phyloP scores from a whole-genome alignment of 2,113 vertebrate genomes.

The Caracal caracal region DNA sequence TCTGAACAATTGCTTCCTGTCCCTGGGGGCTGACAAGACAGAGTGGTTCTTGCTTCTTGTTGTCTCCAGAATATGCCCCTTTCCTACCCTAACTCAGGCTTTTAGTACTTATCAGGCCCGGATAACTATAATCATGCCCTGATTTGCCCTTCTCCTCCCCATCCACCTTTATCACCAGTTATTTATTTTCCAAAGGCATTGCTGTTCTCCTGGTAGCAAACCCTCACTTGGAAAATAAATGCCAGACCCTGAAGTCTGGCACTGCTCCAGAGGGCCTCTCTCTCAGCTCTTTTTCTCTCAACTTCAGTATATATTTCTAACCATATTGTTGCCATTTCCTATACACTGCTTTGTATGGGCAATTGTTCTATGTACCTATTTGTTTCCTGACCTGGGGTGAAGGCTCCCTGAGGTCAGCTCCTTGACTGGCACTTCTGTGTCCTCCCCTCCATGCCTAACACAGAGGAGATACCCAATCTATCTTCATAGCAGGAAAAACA shows the following conservation, averaged over 20 bases:
- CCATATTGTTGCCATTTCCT: not conserved
- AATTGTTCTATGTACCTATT: not conserved
- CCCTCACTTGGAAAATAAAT: not conserved
- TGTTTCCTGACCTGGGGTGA: not conserved
- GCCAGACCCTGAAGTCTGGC: not conserved
- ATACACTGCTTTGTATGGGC: not conserved
- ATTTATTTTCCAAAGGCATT: not conserved
- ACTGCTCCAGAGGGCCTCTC: not conserved
- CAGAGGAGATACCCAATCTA: not conserved
- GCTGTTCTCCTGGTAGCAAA: not conserved
- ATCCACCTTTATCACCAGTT: not conserved
- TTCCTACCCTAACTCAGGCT: not conserved
- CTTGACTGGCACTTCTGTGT: not conserved
- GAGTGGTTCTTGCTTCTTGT: not conserved
- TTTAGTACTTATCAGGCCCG: not conserved
- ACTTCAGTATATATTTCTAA: not conserved
- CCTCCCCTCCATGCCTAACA: too few relatives aligned
- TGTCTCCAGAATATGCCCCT: not conserved
- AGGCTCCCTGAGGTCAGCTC: not conserved
- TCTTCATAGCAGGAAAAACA: not conserved
- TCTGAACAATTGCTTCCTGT: not conserved
- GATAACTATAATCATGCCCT: not conserved
- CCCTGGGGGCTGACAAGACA: not conserved
- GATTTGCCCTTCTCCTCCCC: not conserved
- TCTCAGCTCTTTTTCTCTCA: not conserved